A percentile compares a stretch with the other conserved stretches of the same genome.
Conservation (phyloP, 92 coral and sea anemone genomes). For the Zoanthus solanderi region DNA sequence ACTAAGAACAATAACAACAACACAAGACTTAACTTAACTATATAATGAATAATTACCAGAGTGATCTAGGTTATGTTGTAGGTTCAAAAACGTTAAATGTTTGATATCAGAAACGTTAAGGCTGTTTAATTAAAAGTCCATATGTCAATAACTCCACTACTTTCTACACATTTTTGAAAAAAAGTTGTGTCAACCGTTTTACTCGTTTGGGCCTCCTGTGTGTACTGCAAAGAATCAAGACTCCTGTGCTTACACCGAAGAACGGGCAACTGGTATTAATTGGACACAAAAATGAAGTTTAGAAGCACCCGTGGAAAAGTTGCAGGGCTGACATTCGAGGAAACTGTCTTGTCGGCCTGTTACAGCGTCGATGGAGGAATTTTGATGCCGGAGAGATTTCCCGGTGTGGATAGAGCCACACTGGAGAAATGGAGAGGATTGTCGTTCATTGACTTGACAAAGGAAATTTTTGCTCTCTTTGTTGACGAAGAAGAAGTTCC, state of each 20-base stretch:
- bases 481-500: slow-evolving; percentile 81
- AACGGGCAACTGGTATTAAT: too few relatives aligned
- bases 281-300: slow-evolving; percentile 68
- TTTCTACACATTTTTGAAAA: too few relatives aligned
- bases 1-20: too few relatives aligned
- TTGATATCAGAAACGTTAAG: too few relatives aligned
- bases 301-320: slow-evolving; percentile 87
- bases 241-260: not conserved
- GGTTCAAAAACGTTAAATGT: too few relatives aligned
- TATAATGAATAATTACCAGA: too few relatives aligned
- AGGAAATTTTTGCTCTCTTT: slow-evolving; percentile 75
- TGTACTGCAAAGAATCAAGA: not conserved
- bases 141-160: too few relatives aligned
- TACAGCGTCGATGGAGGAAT: slow-evolving; percentile 90
- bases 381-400: slow-evolving; percentile 86
- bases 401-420: slow-evolving; percentile 58
- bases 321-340: slow-evolving; percentile 71
- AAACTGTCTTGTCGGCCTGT: slow-evolving; percentile 72
- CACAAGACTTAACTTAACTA: too few relatives aligned
- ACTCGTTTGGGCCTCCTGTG: not conserved
- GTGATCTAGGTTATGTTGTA: too few relatives aligned
- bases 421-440: slow-evolving; percentile 70
- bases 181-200: not conserved
- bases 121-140: too few relatives aligned
- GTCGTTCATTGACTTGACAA: slow-evolving; percentile 80